Base-by-base conservation (phyloP, 2,888 invertebrate genomes). In the Agrochola lota region DNA sequence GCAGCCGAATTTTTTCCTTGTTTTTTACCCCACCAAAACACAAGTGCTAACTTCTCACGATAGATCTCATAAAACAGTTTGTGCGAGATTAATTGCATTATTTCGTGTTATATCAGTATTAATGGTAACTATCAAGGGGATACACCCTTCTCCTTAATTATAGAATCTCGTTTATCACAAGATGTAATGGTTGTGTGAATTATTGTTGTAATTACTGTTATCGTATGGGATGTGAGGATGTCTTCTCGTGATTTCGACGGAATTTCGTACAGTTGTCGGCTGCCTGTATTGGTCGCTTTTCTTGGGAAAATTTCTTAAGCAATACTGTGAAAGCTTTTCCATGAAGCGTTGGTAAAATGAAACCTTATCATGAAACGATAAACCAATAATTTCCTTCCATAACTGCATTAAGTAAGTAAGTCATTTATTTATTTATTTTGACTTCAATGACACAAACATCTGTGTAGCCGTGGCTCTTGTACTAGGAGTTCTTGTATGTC, bases 21-120 rank as follows among this genome's bases (percentile, higher is more conserved):
- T 95, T 96, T 96, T 96, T 96, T 95, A 90, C 87, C 89, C 89
- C 87, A 70, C 83, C 85, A 79, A 88, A 82, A 90, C 83, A 90
- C 96, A 96, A 95, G 94, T 96, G 96, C 91, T 91, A 88, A 89
- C 90, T 95, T 96, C 96, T 94, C 96, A 96, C 96, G 95, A 91
- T 88, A 78, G 86, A 88, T 90, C 89, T 90, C 87, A 87, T 95
- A 95, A 95, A 95, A 96, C 94, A 93, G 94, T 94, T 93, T 92
- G 88, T 88, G 92, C 91, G 91, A 93, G 91, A 96, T 95, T 96
- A 96, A 96, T 96, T 95, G 94, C 94, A 94, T 94, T 95, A 96
- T 96, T 91, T 91, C 96, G 95, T 96, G 96, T 93, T 94, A 91
- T 93, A 93, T 95, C 94, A 92, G 94, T 95, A 95, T 95, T 95